Evolutionary conservation across 2,797 vertebrate species (phyloP), one percentile per base, ranked within the genome.

Genomic region (Typhlichthys eigenmanni): DNA sequence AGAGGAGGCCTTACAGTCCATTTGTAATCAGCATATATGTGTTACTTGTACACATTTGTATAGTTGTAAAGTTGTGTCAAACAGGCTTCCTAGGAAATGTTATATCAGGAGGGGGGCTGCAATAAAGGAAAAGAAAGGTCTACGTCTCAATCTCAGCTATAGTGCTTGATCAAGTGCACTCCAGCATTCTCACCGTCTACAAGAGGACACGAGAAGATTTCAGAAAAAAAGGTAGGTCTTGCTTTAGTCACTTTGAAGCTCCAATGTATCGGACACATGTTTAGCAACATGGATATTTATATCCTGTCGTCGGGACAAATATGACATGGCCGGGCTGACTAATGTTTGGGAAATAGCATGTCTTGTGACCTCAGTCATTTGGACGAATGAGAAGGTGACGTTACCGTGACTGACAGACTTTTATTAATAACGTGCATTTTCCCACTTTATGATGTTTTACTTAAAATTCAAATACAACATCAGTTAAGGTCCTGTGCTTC

Each of bases 291-390:
- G 9, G 34, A 19, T 11, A 29, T 57, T 52, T 60, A 52, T 8
- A 50, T 47, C 51, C 50, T 45, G 54, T 13, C 62, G 62, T 60
- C 51, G 13, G 56, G 24, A 24, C 67, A 17, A 11, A 52, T 53
- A 60, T 62, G 32, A 55, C 58, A 73, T 70, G 45, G 43, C 47
- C 16, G 55, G 62, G 9, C 16, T 48, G 13, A 19, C 13, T 16
- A 53, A 59, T 72, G 58, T 68, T 61, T 60, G 24, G 60, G 54
- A 74, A 69, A 80, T 29, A 29, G 24, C 24, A 29, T 29, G 24
- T 29, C 24, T 47, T 24, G 24, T 81, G 79, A 87, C 79, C 76
- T 82, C 81, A 80, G 72, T 72, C 75, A 83, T 82, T 74, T 77
- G 65, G 68, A 62, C 70, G 72, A 70, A 49, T 48, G 60, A n/a